Evolutionary conservation across 2,888 invertebrate genomes (phyloP).

Genomic region (Melieria omissa): DNA sequence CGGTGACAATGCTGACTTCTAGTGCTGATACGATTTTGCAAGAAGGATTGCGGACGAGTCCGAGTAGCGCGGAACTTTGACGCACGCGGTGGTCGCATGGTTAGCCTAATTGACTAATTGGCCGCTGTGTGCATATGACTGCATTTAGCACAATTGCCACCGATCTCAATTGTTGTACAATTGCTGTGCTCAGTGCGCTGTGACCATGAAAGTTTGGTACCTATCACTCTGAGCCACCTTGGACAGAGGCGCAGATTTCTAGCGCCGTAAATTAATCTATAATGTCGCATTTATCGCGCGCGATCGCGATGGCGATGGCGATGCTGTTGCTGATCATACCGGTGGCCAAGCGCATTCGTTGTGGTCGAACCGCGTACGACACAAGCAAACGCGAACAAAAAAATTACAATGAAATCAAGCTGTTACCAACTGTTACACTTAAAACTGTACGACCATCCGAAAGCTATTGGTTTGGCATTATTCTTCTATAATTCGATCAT

Average conservation of each 20-base stretch:
- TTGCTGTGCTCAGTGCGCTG: background rate
- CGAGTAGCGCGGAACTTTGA: background rate
- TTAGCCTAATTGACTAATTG: background rate
- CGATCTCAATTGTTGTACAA: background rate
- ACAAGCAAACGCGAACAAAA: too few relatives aligned
- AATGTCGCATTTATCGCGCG: constrained; percentile 1
- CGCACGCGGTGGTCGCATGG: background rate
- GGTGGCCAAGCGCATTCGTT: background rate
- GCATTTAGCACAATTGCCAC: background rate
- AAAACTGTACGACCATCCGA: too few relatives aligned
- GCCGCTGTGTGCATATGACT: background rate
- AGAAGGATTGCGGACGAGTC: too few relatives aligned
- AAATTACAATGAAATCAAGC: too few relatives aligned
- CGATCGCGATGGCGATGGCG: background rate
- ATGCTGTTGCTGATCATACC: background rate
- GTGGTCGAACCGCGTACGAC: background rate
- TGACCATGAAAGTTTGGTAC: background rate
- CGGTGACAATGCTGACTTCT: too few relatives aligned
- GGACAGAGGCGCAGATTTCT: background rate
- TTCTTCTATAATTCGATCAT: background rate
- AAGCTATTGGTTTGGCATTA: too few relatives aligned
- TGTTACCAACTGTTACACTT: too few relatives aligned
- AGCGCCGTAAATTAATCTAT: background rate
- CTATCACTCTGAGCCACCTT: background rate
- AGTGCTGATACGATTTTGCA: too few relatives aligned